Evolutionary conservation across 1,140 invertebrate species (phyloP), one percentile per base, ranked within the genome.

Genomic region (Calosoma granatense): DNA sequence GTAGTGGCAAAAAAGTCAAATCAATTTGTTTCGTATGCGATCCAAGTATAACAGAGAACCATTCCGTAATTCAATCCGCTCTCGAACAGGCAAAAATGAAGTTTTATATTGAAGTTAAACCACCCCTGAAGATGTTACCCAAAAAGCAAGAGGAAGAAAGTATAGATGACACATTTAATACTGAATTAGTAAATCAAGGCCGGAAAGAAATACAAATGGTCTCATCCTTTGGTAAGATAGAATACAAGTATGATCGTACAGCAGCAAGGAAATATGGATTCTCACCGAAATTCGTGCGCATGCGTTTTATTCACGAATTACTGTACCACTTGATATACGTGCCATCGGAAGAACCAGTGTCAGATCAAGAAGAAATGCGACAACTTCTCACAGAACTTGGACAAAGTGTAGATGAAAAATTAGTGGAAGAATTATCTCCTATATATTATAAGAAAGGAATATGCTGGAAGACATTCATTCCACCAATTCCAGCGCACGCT

Each of bases 381-480:
- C 60, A 70, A 12, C 70, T 81, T 43, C 61, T 64, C 21, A 63
- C 68, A 2, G 67, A 74, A 3, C 56, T 58, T 2, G 74, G 74
- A 20, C 68, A 70, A 6, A 52, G 67, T 17, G 59, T 74, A 39
- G 55, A 70, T 30, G 72, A 73, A 54, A 74, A 75, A 56, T 64
- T 77, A 9, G 58, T 61, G 0, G 62, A 70, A 4, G 72, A 79
- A 57, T 68, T 79, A 22, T 67, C 76, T 4, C 66, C 63, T 3
- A 69, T 81, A 60, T 85, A 81, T 17, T 47, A 47, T 53, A 69
- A 63, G 11, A 68, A 72, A 1, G 71, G 79, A 60, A 67, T 83
- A 1, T 73, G 70, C 60, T 90, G 86, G 86, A 85, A 82, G 70
- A 88, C 84, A 69, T 91, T 90, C 65, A 70, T 92, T 11, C 81